phyloP scores from a whole-genome alignment of 2,113 vertebrate species.

The Pungitius pungitius region DNA sequence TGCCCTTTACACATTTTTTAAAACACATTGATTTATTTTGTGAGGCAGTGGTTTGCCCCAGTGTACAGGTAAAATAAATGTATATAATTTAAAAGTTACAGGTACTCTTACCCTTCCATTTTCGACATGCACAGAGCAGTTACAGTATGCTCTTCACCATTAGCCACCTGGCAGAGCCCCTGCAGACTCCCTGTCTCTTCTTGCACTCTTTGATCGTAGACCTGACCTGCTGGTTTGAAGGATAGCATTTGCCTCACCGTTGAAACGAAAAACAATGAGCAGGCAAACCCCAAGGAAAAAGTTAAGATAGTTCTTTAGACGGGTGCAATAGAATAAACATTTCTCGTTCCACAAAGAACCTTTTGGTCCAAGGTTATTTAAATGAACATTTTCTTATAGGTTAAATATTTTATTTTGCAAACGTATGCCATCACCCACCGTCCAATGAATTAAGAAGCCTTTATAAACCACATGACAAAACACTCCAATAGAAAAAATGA shows the following conservation, averaged over 20 bases:
- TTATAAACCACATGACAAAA: too few relatives aligned
- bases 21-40: conserved; percentile 38
- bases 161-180: conserved; percentile 62
- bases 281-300: not conserved
- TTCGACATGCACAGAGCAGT: conserved; percentile 52
- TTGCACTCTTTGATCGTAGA: conserved; percentile 52
- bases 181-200: conserved; percentile 57
- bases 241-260: conserved; percentile 39
- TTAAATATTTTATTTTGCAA: too few relatives aligned
- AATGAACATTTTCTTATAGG: too few relatives aligned
- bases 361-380: too few relatives aligned
- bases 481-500: too few relatives aligned
- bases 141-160: conserved; percentile 57
- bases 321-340: too few relatives aligned
- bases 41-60: conserved; percentile 6
- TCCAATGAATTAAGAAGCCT: too few relatives aligned
- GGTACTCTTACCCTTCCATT: conserved; percentile 55
- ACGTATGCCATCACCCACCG: too few relatives aligned
- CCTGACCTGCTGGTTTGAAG: conserved; percentile 52
- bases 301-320: not conserved
- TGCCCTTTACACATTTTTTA: not conserved
- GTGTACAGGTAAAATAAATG: conserved; percentile 22
- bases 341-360: too few relatives aligned
- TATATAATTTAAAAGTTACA: conserved; percentile 49
- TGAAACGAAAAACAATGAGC: conserved; percentile 46